Base-by-base conservation (phyloP, 2,113 vertebrate genomes). In the Spea bombifrons region DNA sequence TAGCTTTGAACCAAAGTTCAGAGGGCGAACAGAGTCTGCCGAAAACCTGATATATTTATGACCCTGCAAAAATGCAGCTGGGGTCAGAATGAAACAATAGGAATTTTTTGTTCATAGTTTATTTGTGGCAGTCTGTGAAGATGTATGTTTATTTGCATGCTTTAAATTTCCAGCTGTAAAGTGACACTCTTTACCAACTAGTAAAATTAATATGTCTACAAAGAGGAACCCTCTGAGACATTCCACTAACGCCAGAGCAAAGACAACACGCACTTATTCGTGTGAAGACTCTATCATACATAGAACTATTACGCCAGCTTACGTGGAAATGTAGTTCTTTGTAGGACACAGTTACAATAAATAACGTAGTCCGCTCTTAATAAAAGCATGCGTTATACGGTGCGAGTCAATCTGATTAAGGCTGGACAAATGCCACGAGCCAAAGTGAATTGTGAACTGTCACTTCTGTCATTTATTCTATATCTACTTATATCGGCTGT, bases 121-220 rank as follows among this genome's bases (percentile, higher is more conserved):
- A 9, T 83, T 87, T 75, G 66, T 84, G 82, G 75, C 72, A 55
- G 82, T 46, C 76, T 82, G 80, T 30, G 81, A 59, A 44, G 59
- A 57, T 49, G 15, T 53, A 83, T 82, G 30, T 30, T 67, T 43
- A 84, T 83, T 64, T 45, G 15, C 59, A 69, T 84, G 68, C 57
- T 82, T 69, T 71, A 81, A 81, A 88, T 77, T 83, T 75, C 85
- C 73, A 82, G 61, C 64, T 78, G 76, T 79, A 88, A 89, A 48
- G 7, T 75, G 80, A 89, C 76, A 84, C 75, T 75, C 82, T 75
- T 86, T 78, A 80, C 71, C 86, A 88, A 85, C 83, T 67, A 67
- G 67, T 64, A 87, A 86, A 88, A 87, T 82, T 80, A 84, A 80
- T 83, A 84, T 4, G 17, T 76, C 76, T 85, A 84, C 72, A 80